Conservation (phyloP, 1,140 invertebrate species). For the Lepidurus couesii region DNA sequence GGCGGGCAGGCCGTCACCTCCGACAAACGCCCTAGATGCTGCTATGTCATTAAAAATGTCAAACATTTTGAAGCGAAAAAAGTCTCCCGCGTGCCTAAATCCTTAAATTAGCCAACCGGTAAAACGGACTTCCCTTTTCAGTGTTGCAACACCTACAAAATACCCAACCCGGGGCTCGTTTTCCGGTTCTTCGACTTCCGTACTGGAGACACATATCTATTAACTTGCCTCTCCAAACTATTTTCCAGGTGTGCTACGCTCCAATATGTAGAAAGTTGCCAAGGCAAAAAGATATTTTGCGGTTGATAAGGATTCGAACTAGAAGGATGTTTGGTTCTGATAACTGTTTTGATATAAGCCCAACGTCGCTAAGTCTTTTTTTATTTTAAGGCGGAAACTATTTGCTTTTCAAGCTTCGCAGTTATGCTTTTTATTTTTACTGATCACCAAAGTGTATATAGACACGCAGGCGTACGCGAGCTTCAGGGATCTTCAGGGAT, state of each 20-base stretch:
- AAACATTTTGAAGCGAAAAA: constrained; percentile 10
- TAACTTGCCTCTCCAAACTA: not conserved
- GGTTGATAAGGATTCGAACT: no score
- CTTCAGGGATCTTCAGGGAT: not conserved
- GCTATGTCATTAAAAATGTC: constrained; percentile 2
- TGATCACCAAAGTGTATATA: not conserved
- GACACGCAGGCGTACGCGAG: not conserved
- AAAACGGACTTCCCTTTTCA: not conserved
- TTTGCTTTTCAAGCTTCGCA: no score
- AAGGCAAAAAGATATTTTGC: no score
- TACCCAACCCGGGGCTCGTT: not conserved
- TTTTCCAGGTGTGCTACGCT: not conserved
- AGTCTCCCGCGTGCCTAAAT: not conserved
- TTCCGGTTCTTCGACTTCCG: constrained; percentile 4
- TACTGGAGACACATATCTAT: not conserved
- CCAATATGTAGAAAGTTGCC: not conserved
- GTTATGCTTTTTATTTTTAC: no score
- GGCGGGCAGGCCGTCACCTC: not conserved
- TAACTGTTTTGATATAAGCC: no score
- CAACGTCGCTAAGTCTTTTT: no score
- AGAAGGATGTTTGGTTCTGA: no score
- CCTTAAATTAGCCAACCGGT: not conserved
- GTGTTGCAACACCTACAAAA: not conserved
- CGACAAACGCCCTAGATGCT: constrained; percentile 6
- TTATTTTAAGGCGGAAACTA: no score